Evolutionary conservation across 2,888 invertebrate genomes (phyloP).

Genomic region (Galeopsomyia nigrocyanea): DNA sequence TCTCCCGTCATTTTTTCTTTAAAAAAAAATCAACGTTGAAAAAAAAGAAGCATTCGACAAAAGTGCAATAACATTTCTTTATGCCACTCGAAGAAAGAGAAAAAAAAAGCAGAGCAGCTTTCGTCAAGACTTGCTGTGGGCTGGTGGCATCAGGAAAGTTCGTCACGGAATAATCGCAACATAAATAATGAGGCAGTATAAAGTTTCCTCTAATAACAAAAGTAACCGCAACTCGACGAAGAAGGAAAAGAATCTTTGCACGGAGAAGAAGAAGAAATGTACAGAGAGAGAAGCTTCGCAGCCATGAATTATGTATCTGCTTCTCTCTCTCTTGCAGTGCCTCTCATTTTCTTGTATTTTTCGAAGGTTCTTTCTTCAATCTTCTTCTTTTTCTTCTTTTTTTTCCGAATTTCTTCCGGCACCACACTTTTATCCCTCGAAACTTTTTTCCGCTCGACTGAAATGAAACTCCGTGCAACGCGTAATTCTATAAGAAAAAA

Average conservation of each 20-base stretch:
- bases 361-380: slow-evolving; percentile 28
- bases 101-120: slow-evolving; percentile 32
- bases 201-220: slow-evolving; percentile 57
- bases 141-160: slow-evolving; percentile 47
- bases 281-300: slow-evolving; percentile 33
- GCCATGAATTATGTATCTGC: slow-evolving; percentile 58
- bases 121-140: slow-evolving; percentile 28
- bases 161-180: slow-evolving; percentile 52
- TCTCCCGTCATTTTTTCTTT: too few species aligned
- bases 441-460: background rate
- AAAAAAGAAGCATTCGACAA: too few species aligned
- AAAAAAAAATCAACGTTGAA: too few species aligned
- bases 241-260: slow-evolving; percentile 45
- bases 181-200: slow-evolving; percentile 55
- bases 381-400: slow-evolving; percentile 25
- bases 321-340: background rate
- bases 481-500: slow-evolving; percentile 34
- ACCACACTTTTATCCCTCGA: slow-evolving; percentile 11
- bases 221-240: slow-evolving; percentile 51
- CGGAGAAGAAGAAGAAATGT: background rate
- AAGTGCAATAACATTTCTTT: too few species aligned
- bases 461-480: slow-evolving; percentile 26
- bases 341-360: slow-evolving; percentile 46
- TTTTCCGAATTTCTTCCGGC: slow-evolving; percentile 25
- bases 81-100: background rate